Conservation (phyloP, 2,888 invertebrate species). For the Phoronis australis region DNA sequence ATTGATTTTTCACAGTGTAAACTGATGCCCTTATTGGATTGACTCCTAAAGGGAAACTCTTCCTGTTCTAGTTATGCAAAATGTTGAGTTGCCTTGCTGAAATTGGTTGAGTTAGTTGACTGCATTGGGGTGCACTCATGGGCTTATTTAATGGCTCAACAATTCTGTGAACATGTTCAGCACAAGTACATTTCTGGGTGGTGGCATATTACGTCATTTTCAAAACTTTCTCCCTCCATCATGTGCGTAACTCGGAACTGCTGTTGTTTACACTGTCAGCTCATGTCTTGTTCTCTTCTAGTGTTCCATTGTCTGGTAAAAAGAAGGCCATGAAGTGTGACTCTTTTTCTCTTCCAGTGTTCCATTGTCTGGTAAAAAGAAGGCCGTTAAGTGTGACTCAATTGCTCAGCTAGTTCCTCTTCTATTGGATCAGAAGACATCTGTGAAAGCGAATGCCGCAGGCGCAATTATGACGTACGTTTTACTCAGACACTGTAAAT, state of each 20-base stretch:
- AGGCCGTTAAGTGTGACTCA: constrained; percentile 47
- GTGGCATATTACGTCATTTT: neutral
- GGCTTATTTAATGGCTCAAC: neutral
- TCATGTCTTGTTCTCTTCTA: constrained; percentile 15
- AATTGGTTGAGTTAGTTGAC: neutral
- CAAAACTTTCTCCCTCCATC: neutral
- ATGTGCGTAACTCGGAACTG: no score
- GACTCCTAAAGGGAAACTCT: no score
- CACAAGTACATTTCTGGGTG: neutral
- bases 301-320: constrained; percentile 50
- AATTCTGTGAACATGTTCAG: neutral
- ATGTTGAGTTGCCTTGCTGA: no score
- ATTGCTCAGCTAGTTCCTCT: constrained; percentile 39
- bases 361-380: constrained; percentile 49
- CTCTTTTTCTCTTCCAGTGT: constrained; percentile 31
- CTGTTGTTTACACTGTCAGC: neutral
- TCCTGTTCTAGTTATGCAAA: no score
- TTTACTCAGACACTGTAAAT: no score
- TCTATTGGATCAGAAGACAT: constrained; percentile 33
- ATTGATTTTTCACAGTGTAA: no score
- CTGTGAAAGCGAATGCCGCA: constrained; percentile 48
- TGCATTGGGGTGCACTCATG: neutral
- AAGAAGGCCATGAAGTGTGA: constrained; percentile 48
- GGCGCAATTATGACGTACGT: constrained; percentile 51
- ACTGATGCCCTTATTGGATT: no score